phyloP scores from a whole-genome alignment of 2,888 invertebrate genomes.

The Spatulosminthurus flaviceps region DNA sequence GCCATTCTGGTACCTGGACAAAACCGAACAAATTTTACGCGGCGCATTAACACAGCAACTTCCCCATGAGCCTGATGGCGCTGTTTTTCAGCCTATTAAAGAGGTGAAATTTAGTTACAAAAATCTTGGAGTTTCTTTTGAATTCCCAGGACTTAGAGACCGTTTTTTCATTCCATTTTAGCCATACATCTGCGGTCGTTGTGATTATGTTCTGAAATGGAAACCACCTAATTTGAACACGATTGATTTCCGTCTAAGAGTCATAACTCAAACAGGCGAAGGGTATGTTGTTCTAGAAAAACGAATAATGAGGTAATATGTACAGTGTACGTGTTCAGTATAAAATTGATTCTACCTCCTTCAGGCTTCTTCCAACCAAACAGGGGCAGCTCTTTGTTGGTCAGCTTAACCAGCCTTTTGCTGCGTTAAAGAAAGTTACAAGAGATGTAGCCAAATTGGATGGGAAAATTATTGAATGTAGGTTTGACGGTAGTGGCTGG shows the following conservation, averaged over 20 bases:
- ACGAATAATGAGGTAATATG: no score
- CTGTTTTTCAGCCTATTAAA: slow-evolving; percentile 93
- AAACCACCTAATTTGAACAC: slow-evolving; percentile 94
- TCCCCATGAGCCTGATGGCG: slow-evolving; percentile 94
- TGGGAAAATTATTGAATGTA: slow-evolving; percentile 97
- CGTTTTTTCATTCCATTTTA: slow-evolving; percentile 66
- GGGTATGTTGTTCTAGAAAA: slow-evolving; percentile 74
- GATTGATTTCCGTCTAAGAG: slow-evolving; percentile 91
- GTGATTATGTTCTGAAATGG: slow-evolving; percentile 92
- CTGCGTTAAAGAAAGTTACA: slow-evolving; percentile 76
- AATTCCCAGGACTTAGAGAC: neutral
- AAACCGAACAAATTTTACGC: slow-evolving; percentile 76
- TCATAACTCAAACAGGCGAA: slow-evolving; percentile 75
- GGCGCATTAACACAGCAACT: slow-evolving; percentile 87
- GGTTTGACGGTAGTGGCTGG: slow-evolving; percentile 81
- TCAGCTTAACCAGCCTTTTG: slow-evolving; percentile 75
- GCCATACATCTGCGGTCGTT: slow-evolving; percentile 85
- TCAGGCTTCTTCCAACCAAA: slow-evolving; percentile 75
- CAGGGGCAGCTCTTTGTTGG: slow-evolving; percentile 84
- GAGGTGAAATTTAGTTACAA: slow-evolving; percentile 71
- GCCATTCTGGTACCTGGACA: slow-evolving; percentile 87
- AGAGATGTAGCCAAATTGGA: slow-evolving; percentile 81
- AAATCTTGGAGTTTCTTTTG: neutral
- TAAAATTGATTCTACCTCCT: slow-evolving; percentile 54
- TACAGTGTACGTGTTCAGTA: neutral